phyloP scores from a whole-genome alignment of 2,113 vertebrate genomes.

The Thymallus thymallus region DNA sequence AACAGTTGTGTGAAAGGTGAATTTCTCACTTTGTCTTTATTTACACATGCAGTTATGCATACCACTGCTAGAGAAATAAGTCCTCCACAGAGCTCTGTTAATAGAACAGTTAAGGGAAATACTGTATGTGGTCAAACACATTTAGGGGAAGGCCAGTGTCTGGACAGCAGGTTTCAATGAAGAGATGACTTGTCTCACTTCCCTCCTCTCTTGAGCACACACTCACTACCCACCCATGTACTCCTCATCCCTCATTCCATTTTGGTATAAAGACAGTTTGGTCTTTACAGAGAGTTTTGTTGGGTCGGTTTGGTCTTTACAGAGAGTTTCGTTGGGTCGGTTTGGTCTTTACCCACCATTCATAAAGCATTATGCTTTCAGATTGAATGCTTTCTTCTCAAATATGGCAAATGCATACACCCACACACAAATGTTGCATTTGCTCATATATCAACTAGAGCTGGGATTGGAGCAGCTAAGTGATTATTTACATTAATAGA shows the following conservation, averaged over 20 bases:
- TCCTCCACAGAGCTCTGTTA: too few species aligned
- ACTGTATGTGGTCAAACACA: background rate
- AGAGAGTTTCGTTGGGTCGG: background rate
- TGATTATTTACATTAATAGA: slow-evolving; percentile 58
- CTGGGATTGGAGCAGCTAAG: slow-evolving; percentile 6
- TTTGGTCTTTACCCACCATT: background rate
- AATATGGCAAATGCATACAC: slow-evolving; percentile 23
- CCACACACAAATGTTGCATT: slow-evolving; percentile 35
- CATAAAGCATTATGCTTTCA: background rate
- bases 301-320: background rate
- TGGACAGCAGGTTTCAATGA: slow-evolving; percentile 1
- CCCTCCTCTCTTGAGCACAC: background rate
- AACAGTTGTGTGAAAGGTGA: slow-evolving; percentile 52
- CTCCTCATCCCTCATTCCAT: background rate
- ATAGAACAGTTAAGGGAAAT: background rate
- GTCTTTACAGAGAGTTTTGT: too few species aligned
- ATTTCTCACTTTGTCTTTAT: slow-evolving; percentile 15
- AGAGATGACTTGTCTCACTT: slow-evolving; percentile 18
- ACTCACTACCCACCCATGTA: background rate
- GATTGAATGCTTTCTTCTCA: slow-evolving; percentile 13
- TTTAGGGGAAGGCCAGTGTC: slow-evolving; percentile 16
- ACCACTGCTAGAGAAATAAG: background rate
- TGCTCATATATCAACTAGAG: slow-evolving; percentile 44
- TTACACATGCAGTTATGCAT: background rate
- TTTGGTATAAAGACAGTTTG: background rate